Conservation (phyloP, 2,888 invertebrate species). For the Philonicus albiceps region DNA sequence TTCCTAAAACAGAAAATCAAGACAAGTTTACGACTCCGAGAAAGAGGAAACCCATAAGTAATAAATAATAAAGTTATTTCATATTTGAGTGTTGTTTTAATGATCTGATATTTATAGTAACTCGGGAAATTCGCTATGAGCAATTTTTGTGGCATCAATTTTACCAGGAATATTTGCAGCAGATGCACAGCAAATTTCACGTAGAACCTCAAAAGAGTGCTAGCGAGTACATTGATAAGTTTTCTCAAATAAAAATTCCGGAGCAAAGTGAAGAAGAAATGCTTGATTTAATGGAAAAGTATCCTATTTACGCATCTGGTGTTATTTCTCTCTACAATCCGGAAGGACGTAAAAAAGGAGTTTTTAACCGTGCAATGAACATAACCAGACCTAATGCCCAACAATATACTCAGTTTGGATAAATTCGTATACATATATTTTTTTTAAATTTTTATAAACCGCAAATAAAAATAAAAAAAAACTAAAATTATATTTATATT, state of each 20-base stretch:
- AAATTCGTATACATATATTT: background rate
- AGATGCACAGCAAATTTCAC: conserved; percentile 42
- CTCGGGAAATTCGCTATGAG: conserved; percentile 55
- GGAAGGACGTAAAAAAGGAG: conserved; percentile 55
- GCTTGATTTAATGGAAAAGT: conserved; percentile 52
- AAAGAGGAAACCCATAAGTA: background rate
- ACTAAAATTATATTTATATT: too few species aligned
- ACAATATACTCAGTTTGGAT: conserved; percentile 58
- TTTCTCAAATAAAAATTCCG: conserved; percentile 52
- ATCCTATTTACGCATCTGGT: conserved; percentile 51
- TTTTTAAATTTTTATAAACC: background rate
- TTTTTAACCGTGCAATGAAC: conserved; percentile 54
- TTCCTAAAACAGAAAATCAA: background rate
- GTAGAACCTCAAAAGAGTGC: background rate
- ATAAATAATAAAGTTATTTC: background rate
- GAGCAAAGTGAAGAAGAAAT: conserved; percentile 52
- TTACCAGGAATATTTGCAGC: conserved; percentile 57
- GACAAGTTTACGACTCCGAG: background rate
- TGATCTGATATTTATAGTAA: conserved; percentile 9
- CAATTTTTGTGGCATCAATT: conserved; percentile 60
- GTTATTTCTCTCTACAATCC: conserved; percentile 59
- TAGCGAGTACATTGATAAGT: conserved; percentile 58
- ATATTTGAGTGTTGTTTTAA: background rate
- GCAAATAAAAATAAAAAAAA: background rate
- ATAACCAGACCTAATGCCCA: conserved; percentile 55